phyloP scores from a whole-genome alignment of 2,797 vertebrate species.

The Eulemur rubriventer region DNA sequence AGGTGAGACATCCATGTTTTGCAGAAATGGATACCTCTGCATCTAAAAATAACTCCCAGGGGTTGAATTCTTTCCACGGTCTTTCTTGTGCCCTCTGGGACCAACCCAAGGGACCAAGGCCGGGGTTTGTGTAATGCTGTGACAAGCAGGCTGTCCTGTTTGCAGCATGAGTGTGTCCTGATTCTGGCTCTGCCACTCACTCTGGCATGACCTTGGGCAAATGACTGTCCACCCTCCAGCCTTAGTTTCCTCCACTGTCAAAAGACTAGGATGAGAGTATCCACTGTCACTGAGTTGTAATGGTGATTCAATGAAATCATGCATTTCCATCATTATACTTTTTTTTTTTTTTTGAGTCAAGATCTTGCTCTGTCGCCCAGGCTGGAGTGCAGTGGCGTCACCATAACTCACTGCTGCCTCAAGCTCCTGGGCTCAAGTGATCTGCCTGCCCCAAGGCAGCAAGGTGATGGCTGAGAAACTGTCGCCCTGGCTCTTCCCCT shows the following conservation, averaged over 20 bases:
- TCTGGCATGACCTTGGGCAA: background rate
- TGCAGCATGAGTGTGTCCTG: background rate
- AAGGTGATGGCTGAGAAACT: background rate
- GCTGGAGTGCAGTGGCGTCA: background rate
- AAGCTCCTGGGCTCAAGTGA: background rate
- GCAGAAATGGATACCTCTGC: constrained; percentile 87
- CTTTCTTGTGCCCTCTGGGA: constrained; percentile 71
- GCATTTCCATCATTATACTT: background rate
- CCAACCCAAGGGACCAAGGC: background rate
- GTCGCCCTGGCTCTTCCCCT: background rate
- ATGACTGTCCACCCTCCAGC: background rate
- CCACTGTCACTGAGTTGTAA: background rate
- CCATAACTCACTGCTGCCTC: background rate
- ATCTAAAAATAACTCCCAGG: constrained; percentile 89
- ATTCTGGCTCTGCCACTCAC: background rate
- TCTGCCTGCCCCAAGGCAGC: background rate
- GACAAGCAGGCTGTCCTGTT: background rate
- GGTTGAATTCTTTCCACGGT: constrained; percentile 69
- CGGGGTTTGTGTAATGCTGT: background rate
- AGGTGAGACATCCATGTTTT: constrained; percentile 71
- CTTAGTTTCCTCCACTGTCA: background rate
- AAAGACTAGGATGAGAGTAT: background rate
- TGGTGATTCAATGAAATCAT: background rate
- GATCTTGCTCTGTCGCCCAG: background rate
- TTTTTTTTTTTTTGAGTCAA: background rate